A percentile compares a stretch with the other conserved stretches of the same genome.
phyloP scores from a whole-genome alignment of 2,888 invertebrate genomes.

The Autographa pulchrina region DNA sequence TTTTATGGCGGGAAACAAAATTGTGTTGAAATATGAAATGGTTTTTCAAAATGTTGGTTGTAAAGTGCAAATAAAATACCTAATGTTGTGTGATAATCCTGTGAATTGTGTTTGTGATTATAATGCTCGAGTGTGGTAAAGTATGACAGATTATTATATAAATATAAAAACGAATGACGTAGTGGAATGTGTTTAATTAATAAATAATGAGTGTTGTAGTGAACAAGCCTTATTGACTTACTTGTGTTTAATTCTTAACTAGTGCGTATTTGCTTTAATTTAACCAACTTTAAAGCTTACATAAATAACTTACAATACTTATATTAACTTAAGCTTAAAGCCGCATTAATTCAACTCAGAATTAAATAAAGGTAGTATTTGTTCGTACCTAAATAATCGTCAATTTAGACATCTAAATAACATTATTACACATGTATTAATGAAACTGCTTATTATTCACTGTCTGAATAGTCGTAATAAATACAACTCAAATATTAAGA shows the following conservation, averaged over 20 bases:
- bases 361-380: too few relatives aligned
- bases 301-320: too few relatives aligned
- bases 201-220: conserved; percentile 7
- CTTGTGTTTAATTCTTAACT: background rate
- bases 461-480: too few relatives aligned
- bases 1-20: conserved; percentile 31
- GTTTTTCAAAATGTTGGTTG: background rate
- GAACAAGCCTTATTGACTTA: background rate
- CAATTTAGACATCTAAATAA: too few relatives aligned
- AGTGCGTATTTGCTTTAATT: too few relatives aligned
- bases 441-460: too few relatives aligned
- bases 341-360: too few relatives aligned
- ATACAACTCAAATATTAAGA: too few relatives aligned
- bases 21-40: background rate
- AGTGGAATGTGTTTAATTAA: background rate
- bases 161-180: background rate
- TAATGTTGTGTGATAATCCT: conserved; percentile 14
- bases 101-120: conserved; percentile 33
- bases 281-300: too few relatives aligned
- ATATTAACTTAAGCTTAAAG: too few relatives aligned
- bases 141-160: conserved; percentile 20
- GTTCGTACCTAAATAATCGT: too few relatives aligned
- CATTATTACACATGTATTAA: too few relatives aligned
- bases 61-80: conserved; percentile 13
- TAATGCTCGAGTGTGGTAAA: conserved; percentile 36